Base-by-base conservation (phyloP, 2,113 vertebrate genomes). In the Agapornis roseicollis region DNA sequence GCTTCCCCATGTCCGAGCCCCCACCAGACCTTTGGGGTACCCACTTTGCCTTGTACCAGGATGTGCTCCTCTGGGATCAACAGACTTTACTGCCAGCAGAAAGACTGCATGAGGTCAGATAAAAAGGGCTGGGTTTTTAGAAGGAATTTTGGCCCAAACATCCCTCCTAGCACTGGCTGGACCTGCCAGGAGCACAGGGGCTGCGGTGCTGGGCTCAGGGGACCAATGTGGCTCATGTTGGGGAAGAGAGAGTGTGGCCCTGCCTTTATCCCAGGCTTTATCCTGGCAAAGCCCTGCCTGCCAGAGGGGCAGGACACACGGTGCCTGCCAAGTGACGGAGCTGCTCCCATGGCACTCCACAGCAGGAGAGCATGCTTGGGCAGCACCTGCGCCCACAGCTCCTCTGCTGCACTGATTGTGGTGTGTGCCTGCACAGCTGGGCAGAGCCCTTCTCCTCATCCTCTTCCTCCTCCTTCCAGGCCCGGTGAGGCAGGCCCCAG, bases 1-100 rank as follows among this genome's bases (percentile, higher is more conserved):
- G 0, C 23, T 55, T 11, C 17, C 41, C 33, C 28, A 4, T 1
- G 16, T n/a, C 49, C 0, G 7, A 70, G 24, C 44, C 15, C 37
- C 20, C 53, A 9, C n/a, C 49, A 25, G 42, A 1, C 9, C 13
- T 14, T 23, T 23, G 52, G 72, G 77, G n/a, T 2, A 9, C 33
- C 25, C 37, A 0, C 78, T 53, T 17, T 22, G 56, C 44, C 42
- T 29, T 1, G 13, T 3, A 22, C 24, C 33, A 9, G 42, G 29
- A 27, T 6, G n/a, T 22, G 13, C 53, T 49, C 13, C 3, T 2
- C 3, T 28, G 29, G 18, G 27, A 24, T 44, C 46, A 7, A 1
- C 12, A 24, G 24, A 11, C 13, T 19, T 46, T 3, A 3, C 1
- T 17, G 8, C 3, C 46, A 20, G 31, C 42, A 65, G 23, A 27